Conservation (phyloP, 2,113 vertebrate species). For the Oplegnathus fasciatus region DNA sequence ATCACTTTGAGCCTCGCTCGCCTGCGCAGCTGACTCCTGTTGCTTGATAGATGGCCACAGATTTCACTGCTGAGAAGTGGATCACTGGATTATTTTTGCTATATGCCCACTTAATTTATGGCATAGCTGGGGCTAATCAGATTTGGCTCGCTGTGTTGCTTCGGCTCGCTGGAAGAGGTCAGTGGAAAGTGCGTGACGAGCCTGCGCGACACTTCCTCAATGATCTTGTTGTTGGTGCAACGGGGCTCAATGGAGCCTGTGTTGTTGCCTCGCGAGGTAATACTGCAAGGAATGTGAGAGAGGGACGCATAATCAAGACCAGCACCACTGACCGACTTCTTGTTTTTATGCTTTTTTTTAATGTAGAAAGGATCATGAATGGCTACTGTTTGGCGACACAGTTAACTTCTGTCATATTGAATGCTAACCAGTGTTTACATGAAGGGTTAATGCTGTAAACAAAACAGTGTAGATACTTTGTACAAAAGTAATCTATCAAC, state of each 20-base stretch:
- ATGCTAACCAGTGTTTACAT: background rate
- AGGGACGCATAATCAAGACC: constrained; percentile 69
- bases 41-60: constrained; percentile 35
- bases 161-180: constrained; percentile 62
- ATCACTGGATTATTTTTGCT: constrained; percentile 67
- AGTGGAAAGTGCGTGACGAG: constrained; percentile 75
- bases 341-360: constrained; percentile 46
- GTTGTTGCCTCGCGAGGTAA: constrained; percentile 74
- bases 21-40: background rate
- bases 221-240: constrained; percentile 77
- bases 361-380: constrained; percentile 34
- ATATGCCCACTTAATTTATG: constrained; percentile 70
- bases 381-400: constrained; percentile 16
- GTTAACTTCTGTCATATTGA: background rate
- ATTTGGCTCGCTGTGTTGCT: constrained; percentile 63
- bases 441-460: background rate
- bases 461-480: background rate
- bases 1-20: background rate
- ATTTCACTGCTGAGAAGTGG: constrained; percentile 53
- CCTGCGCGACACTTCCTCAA: constrained; percentile 75
- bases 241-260: constrained; percentile 77
- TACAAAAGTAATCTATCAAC: background rate
- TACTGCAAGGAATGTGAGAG: constrained; percentile 75
- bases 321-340: constrained; percentile 69
- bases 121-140: constrained; percentile 76